These are phyloP conservation scores for Esox niger DNA, from an alignment of 2,113 vertebrate genomes.

Conservation along the genomic window DNA sequence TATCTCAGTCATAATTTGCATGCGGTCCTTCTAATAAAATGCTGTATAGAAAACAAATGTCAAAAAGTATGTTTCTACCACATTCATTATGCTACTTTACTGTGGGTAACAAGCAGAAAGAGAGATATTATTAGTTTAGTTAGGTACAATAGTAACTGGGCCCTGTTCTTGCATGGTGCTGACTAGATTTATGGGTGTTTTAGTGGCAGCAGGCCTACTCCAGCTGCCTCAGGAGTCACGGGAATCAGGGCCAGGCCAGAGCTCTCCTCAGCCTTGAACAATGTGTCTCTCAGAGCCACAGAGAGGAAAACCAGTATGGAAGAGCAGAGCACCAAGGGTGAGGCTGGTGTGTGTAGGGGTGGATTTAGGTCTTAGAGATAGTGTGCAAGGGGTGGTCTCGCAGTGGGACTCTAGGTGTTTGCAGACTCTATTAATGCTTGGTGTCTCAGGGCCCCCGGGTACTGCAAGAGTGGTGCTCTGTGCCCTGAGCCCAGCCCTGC, in stretches of 20 bases:
- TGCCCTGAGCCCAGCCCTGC: too few relatives aligned
- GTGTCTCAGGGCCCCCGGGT: neutral
- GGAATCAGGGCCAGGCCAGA: conserved; percentile 43
- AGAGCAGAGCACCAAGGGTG: neutral
- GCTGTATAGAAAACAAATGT: too few relatives aligned
- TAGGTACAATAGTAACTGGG: conserved; percentile 12
- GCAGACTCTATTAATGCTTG: neutral
- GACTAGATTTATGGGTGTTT: conserved; percentile 52
- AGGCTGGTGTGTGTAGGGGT: neutral
- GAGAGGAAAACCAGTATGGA: neutral
- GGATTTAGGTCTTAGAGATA: neutral
- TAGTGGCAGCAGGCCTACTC: conserved; percentile 31
- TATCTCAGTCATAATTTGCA: too few relatives aligned
- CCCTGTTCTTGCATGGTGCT: conserved; percentile 12
- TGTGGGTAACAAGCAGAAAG: neutral
- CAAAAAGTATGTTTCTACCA: too few relatives aligned
- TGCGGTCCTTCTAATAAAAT: too few relatives aligned
- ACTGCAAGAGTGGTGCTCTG: neutral
- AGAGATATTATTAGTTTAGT: conserved; percentile 6
- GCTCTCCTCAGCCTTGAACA: conserved; percentile 28
- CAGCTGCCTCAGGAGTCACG: conserved; percentile 57
- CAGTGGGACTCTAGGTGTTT: neutral
- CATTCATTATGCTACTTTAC: too few relatives aligned
- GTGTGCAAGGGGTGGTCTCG: too few relatives aligned
- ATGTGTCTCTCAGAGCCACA: conserved; percentile 39